Conservation (phyloP, 2,113 vertebrate genomes). For the Ciconia stormi region DNA sequence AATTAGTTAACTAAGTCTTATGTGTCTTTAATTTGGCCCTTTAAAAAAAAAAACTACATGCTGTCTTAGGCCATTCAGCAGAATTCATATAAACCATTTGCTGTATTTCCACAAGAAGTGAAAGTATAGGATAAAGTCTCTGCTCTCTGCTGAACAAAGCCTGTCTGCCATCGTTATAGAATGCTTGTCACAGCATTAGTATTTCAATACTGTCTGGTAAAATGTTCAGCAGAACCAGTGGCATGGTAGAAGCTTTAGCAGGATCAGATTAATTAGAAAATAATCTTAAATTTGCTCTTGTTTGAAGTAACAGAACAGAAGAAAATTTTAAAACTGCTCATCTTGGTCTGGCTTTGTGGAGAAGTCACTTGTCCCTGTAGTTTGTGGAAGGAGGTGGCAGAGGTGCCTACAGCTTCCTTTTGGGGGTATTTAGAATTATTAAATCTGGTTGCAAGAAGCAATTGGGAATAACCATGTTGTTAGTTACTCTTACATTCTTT, state of each 20-base stretch:
- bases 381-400: background rate
- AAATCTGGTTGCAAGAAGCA: background rate
- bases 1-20: background rate
- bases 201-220: background rate
- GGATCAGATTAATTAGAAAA: background rate
- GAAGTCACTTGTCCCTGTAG: background rate
- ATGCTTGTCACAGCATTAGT: background rate
- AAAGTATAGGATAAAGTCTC: background rate
- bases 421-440: background rate
- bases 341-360: background rate
- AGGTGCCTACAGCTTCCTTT: background rate
- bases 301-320: background rate
- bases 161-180: background rate
- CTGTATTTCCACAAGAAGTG: background rate
- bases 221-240: background rate
- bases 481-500: background rate
- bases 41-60: background rate
- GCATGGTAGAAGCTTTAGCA: background rate
- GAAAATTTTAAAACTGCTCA: background rate
- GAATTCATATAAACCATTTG: background rate
- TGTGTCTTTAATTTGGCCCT: background rate
- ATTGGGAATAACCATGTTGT: background rate
- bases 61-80: background rate
- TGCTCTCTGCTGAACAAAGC: background rate
- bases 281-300: background rate